phyloP scores from a whole-genome alignment of 2,113 vertebrate species.

The Embiotoca jacksoni region DNA sequence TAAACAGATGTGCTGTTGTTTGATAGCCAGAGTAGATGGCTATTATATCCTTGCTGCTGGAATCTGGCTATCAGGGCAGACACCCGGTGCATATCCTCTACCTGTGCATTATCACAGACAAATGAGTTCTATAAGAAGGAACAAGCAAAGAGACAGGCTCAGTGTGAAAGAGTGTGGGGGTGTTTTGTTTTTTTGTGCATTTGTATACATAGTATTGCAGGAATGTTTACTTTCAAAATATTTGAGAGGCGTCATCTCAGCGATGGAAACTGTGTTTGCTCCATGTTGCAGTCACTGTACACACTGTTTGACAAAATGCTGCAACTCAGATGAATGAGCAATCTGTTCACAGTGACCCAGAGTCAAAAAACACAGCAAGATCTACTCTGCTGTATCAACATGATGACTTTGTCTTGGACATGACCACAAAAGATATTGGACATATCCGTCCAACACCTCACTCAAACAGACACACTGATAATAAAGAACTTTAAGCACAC shows the following conservation, averaged over 20 bases:
- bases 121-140: not conserved
- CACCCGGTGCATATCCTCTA: conserved; percentile 15
- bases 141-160: not conserved
- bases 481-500: not conserved
- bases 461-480: not conserved
- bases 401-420: not conserved
- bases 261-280: conserved; percentile 45
- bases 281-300: conserved; percentile 24
- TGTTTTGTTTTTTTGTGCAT: not conserved
- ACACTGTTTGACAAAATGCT: conserved; percentile 44
- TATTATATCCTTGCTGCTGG: not conserved
- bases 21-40: not conserved
- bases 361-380: conserved; percentile 2
- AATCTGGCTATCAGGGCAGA: conserved; percentile 6
- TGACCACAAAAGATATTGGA: not conserved
- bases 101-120: conserved; percentile 17
- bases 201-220: conserved; percentile 24
- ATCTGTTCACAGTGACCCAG: conserved; percentile 33
- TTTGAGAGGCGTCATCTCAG: conserved; percentile 43
- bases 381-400: not conserved
- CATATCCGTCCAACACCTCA: not conserved
- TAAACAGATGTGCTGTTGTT: conserved; percentile 14
- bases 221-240: conserved; percentile 58
- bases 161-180: not conserved
- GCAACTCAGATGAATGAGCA: conserved; percentile 18